Conservation (phyloP, 2,888 invertebrate species). For the Chalcis sispes region DNA sequence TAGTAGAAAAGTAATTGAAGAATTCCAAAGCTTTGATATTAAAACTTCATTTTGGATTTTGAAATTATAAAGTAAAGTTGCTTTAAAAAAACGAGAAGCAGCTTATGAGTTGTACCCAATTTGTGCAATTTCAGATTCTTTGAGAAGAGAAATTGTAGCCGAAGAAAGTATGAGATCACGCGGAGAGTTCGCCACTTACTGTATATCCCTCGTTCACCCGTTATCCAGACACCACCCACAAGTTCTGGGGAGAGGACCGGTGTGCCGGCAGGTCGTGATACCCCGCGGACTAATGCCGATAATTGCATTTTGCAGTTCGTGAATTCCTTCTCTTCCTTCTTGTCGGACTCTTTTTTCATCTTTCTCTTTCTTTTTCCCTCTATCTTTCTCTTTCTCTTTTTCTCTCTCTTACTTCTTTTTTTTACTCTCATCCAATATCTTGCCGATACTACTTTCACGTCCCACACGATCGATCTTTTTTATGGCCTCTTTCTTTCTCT, state of each 20-base stretch:
- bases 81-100: too few species aligned
- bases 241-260: not conserved
- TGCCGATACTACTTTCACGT: constrained; percentile 28
- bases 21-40: too few species aligned
- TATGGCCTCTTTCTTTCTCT: constrained; percentile 24
- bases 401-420: constrained; percentile 17
- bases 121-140: too few species aligned
- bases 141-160: not conserved
- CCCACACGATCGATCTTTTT: constrained; percentile 44
- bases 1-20: too few species aligned
- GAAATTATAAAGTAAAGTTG: too few species aligned
- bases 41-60: too few species aligned
- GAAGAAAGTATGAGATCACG: not conserved
- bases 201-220: not conserved
- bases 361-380: constrained; percentile 56
- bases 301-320: constrained; percentile 75
- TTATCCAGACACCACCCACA: constrained; percentile 18
- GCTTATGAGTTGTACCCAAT: too few species aligned
- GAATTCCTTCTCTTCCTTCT: constrained; percentile 71
- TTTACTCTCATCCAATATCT: too few species aligned
- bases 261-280: constrained; percentile 70
- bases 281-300: constrained; percentile 75
- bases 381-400: constrained; percentile 39
- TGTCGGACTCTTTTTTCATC: constrained; percentile 55
- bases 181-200: not conserved